Base-by-base conservation (phyloP, 2,113 vertebrate species). In the Lota lota region DNA sequence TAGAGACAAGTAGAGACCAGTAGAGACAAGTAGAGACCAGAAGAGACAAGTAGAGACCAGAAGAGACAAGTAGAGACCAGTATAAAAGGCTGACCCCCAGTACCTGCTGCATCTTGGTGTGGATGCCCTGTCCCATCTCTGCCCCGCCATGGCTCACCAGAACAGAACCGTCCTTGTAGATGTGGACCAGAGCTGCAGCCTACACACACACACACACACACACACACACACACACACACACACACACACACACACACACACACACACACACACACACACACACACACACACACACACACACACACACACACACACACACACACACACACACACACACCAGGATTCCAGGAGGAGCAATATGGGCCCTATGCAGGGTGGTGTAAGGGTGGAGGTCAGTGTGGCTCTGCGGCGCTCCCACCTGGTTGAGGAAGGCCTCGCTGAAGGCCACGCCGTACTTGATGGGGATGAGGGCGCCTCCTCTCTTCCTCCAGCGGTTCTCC, bases 161-260 rank as follows among this genome's bases (percentile, higher is more conserved):
- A 59, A 96, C 94, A 1, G 94, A 93, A 0, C 94, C 95, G 47
- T 96, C 96, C 7, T 86, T 81, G 53, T 94, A 96, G 82, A 95
- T 92, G 77, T 95, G 92, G 69, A 95, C 80, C 8, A 96, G 88
- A 71, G 94, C 93, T 1, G 88, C 90, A 2, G 90, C 93, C 94
- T 96, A 10, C 63, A 14, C 12, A 47, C 40, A 14, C 40, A 47
- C 40, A 47, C 40, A 47, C 40, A 14, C 40, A 47, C 8, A 19
- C 20, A 21, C 11, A 20, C 57, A 58, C 4, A 66, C 28, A 64
- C 0, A 8, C 5, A 67, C 19, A 15, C 8, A 17, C 63, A 82
- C 63, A 64, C 21, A 72, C 33, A 60, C 57, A 61, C 59, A 28
- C 11, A 57, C 15, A n/a, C 24, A 22, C 20, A 51, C 15, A 66